Evolutionary conservation across 2,888 invertebrate species (phyloP).

Genomic region (Podabrus alpinus): DNA sequence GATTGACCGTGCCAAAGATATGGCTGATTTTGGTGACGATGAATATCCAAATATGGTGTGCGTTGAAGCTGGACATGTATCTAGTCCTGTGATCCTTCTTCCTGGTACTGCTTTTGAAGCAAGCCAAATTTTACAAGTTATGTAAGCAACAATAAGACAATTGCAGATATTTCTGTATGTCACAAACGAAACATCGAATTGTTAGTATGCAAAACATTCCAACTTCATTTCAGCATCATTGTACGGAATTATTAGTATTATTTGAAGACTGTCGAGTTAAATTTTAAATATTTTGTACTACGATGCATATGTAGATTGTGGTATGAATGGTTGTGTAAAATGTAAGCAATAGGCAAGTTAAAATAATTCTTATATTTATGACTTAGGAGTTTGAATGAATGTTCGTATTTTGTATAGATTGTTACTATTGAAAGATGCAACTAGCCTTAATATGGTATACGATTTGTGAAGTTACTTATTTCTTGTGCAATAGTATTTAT

Average conservation of each 20-base stretch:
- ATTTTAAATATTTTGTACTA: slow-evolving; percentile 25
- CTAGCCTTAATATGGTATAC: slow-evolving; percentile 54
- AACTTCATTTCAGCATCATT: slow-evolving; percentile 32
- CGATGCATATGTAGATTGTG: slow-evolving; percentile 37
- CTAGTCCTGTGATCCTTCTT: slow-evolving; percentile 82
- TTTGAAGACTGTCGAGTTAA: slow-evolving; percentile 26
- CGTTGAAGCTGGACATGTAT: slow-evolving; percentile 91
- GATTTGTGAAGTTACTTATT: slow-evolving; percentile 51
- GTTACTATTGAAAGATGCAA: slow-evolving; percentile 22
- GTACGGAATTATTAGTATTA: slow-evolving; percentile 32
- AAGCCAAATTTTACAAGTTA: slow-evolving; percentile 85
- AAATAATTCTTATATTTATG: slow-evolving; percentile 34
- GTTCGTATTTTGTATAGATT: slow-evolving; percentile 27
- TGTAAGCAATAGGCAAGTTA: slow-evolving; percentile 45
- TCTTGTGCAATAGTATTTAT: slow-evolving; percentile 51
- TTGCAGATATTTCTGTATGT: slow-evolving; percentile 2
- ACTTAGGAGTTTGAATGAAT: slow-evolving; percentile 32
- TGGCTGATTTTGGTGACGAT: slow-evolving; percentile 94
- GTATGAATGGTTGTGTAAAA: slow-evolving; percentile 28
- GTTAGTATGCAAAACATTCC: slow-evolving; percentile 28
- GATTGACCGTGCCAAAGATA: slow-evolving; percentile 90
- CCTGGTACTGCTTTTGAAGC: slow-evolving; percentile 92
- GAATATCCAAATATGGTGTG: slow-evolving; percentile 97
- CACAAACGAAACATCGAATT: slow-evolving; percentile 4
- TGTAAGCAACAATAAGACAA: slow-evolving; percentile 46